A percentile compares a stretch with the other conserved stretches of the same genome.
Evolutionary conservation across 2,113 vertebrate species (phyloP).

Genomic region (Dicrurus megarhynchus): DNA sequence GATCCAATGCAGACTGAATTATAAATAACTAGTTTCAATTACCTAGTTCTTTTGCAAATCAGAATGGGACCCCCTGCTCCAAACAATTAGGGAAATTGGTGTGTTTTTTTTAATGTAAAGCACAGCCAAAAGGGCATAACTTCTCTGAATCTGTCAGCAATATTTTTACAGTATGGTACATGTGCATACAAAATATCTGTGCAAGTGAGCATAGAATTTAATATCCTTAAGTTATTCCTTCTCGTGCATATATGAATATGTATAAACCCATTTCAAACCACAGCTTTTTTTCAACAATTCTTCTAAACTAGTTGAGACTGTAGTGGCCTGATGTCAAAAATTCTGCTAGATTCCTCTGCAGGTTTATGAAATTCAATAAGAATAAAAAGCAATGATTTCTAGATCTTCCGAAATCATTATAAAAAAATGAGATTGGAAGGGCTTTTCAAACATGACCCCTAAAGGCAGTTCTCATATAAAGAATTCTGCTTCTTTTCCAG

Average conservation of each 20-base stretch:
- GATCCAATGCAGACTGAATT: background rate
- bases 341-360: background rate
- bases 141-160: background rate
- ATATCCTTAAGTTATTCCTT: background rate
- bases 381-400: background rate
- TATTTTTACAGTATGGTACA: background rate
- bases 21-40: background rate
- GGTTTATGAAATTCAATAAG: background rate
- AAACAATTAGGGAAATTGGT: background rate
- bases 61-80: background rate
- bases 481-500: background rate
- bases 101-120: background rate
- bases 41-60: background rate
- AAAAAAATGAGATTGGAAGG: background rate
- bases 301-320: background rate
- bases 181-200: background rate
- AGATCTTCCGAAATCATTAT: background rate
- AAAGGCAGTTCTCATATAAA: background rate
- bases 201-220: background rate
- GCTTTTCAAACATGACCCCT: background rate
- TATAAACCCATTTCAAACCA: rapidly evolving
- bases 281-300: background rate
- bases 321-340: background rate
- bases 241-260: background rate
- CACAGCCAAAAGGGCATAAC: background rate